Evolutionary conservation across 53 echinoderm and acorn worm genomes (phyloP), one percentile per base, ranked within the genome.

Genomic region (Crossaster papposus): DNA sequence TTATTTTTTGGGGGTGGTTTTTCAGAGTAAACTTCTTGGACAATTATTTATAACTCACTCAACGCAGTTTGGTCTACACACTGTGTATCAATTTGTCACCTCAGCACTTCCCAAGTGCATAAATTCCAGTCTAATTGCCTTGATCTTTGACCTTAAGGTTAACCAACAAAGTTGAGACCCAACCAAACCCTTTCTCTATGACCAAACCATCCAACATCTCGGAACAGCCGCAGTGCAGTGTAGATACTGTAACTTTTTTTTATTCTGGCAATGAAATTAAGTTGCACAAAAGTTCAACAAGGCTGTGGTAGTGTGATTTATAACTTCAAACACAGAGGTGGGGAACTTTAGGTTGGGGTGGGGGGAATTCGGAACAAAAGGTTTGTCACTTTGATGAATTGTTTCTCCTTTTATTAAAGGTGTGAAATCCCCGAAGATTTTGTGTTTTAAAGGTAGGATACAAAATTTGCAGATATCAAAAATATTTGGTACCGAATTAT

Each of bases 61-160:
- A 73, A 3, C 74, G 5, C 3, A 26, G 29, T 15, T 58, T 58
- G 15, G 17, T 70, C 29, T 30, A 7, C 33, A n/a, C n/a, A 34
- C 35, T 50, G 18, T 78, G 78, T 50, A 36, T 58, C 80, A 80
- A 54, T 80, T 86, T 55, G 37, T 74, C 86, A 76, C 30, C 30
- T 29, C 24, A 15, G 30, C 44, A 37, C 30, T 8, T 70, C 72
- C 22, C 64, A 2, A 28, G 72, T 18, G 2, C 52, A 32, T 86
- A 86, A 86, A 86, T 86, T 75, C 37, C 20, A 29, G 28, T 58
- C 58, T 75, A 86, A 77, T 86, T 86, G 63, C 28, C 24, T 22
- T 54, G 58, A 77, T 55, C 86, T 75, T 30, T 86, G 86, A 86
- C 86, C 28, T 76, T 31, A 1, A 30, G 29, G 80, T 80, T 79